Evolutionary conservation across 2,797 vertebrate genomes (phyloP), one percentile per base, ranked within the genome.

Genomic region (Spinibarbus caldwelli): DNA sequence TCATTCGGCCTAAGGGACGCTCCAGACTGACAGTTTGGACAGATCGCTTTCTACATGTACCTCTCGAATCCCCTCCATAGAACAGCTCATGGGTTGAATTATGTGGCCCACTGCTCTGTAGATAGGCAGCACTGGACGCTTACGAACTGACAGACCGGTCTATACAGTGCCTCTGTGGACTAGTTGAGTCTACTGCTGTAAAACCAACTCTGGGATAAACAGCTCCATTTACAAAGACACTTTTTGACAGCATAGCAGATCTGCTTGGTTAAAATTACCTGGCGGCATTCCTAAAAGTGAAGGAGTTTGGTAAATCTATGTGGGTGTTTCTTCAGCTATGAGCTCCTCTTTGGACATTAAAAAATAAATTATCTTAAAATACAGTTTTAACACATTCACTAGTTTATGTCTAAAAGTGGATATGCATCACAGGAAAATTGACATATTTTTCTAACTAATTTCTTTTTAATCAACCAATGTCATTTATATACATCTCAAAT

Each of bases 21-120:
- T 80, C 52, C 45, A 5, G 52, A 59, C 80, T 87, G 85, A 86
- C 88, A 80, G 79, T 82, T 86, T 85, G 80, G 73, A 59, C 85
- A 80, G 70, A 49, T 78, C 59, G 49, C 83, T 78, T 80, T 62
- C 34, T 54, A 21, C 47, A 14, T 71, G 36, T 47, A 10, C 68
- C 57, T 85, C 73, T 79, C 29, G 54, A 66, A 64, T 64, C 59
- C 59, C 26, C 26, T 64, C 59, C 31, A 31, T 64, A 64, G 26
- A 64, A 45, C 57, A 41, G 84, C 82, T 82, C 80, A 85, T 76
- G 81, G 78, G 67, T 80, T 45, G 78, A 87, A 83, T 89, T 80
- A 89, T 70, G 81, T 77, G 86, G 62, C 54, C 79, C 82, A 66
- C 41, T 59, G 82, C 76, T 38, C 64, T 23, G 54, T 21, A 82